A percentile compares a stretch with the other conserved stretches of the same genome.
Conservation (phyloP, 2,797 vertebrate genomes). For the Pseudochirops cupreus region DNA sequence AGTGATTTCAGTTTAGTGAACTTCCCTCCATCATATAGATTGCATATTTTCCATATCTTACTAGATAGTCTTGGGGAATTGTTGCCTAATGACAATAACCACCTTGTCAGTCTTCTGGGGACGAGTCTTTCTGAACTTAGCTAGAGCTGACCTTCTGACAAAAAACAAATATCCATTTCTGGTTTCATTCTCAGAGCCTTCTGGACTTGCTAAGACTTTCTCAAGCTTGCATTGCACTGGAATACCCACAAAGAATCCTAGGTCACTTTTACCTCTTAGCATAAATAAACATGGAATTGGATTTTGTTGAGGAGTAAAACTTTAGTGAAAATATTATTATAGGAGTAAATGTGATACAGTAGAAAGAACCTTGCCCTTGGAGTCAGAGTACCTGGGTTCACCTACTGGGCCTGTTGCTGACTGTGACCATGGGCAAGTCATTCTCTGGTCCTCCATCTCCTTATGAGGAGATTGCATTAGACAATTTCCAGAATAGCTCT, state of each 20-base stretch:
- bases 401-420: background rate
- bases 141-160: background rate
- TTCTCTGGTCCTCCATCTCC: background rate
- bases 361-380: background rate
- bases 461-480: background rate
- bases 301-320: background rate
- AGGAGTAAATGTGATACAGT: background rate
- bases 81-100: background rate
- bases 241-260: background rate
- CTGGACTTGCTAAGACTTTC: background rate
- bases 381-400: background rate
- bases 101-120: background rate
- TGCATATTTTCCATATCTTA: background rate
- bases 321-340: background rate
- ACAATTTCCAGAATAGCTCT: background rate
- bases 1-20: background rate
- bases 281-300: background rate
- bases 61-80: background rate
- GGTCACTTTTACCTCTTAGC: background rate
- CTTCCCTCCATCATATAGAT: background rate
- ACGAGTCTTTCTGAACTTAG: background rate
- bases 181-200: background rate
- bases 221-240: background rate
- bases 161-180: background rate
- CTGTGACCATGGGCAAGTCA: background rate